Evolutionary conservation across 2,888 invertebrate species (phyloP).

Genomic region (Choreutis nemorana): DNA sequence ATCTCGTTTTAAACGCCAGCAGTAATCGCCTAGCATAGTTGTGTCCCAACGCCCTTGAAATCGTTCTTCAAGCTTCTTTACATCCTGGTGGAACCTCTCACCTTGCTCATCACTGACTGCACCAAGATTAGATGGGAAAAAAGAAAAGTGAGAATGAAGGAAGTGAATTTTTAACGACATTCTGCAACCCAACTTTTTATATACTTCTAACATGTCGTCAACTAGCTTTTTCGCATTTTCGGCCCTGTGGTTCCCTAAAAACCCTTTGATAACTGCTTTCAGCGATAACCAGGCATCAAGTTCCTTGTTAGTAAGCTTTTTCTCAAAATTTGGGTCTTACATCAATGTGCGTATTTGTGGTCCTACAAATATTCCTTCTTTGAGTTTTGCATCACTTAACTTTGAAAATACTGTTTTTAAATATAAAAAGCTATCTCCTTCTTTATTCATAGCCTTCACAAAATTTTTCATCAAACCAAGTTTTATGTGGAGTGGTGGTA

Average conservation of each 20-base stretch:
- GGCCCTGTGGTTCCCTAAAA: constrained; percentile 5
- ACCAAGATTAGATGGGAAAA: constrained; percentile 5
- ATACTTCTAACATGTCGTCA: constrained; percentile 5
- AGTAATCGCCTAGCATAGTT: constrained; percentile 6
- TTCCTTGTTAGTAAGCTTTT: constrained; percentile 3
- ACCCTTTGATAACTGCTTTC: constrained; percentile 6
- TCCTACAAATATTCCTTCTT: constrained; percentile 7
- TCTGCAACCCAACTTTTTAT: constrained; percentile 3
- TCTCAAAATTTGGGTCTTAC: too few relatives aligned
- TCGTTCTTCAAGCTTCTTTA: constrained; percentile 4
- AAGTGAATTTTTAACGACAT: constrained; percentile 2
- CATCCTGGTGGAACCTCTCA: constrained; percentile 2
- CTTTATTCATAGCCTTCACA: constrained; percentile 3
- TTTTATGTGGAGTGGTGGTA: constrained; percentile 5
- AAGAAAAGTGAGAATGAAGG: constrained; percentile 4
- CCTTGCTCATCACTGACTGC: constrained; percentile 5
- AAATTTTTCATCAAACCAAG: constrained; percentile 3
- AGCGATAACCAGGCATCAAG: constrained; percentile 1
- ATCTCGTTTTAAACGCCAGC: constrained; percentile 2
- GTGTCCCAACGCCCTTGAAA: constrained; percentile 5
- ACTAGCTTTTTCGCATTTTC: constrained; percentile 3
- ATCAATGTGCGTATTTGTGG: constrained; percentile 4
- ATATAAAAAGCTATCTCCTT: constrained; percentile 5
- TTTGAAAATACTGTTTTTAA: constrained; percentile 3
- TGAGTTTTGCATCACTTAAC: constrained; percentile 6